phyloP scores from a whole-genome alignment of 2,888 invertebrate species.

The Pristionchus mayeri region DNA sequence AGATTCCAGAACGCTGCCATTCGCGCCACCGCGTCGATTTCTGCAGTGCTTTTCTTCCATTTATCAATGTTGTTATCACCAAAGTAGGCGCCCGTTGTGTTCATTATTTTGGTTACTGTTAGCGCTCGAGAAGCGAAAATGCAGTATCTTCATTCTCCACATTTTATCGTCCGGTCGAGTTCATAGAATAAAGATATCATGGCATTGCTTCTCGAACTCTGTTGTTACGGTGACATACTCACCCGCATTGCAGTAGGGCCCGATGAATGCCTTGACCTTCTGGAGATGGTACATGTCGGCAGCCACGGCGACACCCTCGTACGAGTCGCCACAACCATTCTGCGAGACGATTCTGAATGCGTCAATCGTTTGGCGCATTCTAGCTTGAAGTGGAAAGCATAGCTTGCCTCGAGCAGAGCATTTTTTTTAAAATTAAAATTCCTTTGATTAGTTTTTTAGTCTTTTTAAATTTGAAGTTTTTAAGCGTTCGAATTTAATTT shows the following conservation, averaged over 20 bases:
- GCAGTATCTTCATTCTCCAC: neutral
- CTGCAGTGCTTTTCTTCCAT: neutral
- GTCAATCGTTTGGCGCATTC: too few relatives aligned
- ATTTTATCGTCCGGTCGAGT: neutral
- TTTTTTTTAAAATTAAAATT: too few relatives aligned
- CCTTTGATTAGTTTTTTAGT: too few relatives aligned
- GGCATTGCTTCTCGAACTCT: too few relatives aligned
- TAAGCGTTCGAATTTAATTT: too few relatives aligned
- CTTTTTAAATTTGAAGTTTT: too few relatives aligned
- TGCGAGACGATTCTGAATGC: constrained; percentile 56
- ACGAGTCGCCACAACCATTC: constrained; percentile 64
- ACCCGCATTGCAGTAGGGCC: constrained; percentile 65
- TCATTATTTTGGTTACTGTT: neutral
- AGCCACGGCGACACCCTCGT: constrained; percentile 64
- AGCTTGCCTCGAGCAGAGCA: too few relatives aligned
- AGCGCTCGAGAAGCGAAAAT: neutral
- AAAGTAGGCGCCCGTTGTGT: too few relatives aligned
- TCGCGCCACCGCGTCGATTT: constrained; percentile 33
- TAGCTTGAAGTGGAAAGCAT: too few relatives aligned
- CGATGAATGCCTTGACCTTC: constrained; percentile 64
- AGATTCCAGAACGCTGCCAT: constrained; percentile 44
- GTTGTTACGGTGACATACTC: too few relatives aligned
- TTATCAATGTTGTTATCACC: too few relatives aligned
- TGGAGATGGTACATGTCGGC: constrained; percentile 67
- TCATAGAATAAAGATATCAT: neutral